Evolutionary conservation across 2,888 invertebrate genomes (phyloP), one percentile per base, ranked within the genome.

Genomic region (Sphaerophoria rueppellii): DNA sequence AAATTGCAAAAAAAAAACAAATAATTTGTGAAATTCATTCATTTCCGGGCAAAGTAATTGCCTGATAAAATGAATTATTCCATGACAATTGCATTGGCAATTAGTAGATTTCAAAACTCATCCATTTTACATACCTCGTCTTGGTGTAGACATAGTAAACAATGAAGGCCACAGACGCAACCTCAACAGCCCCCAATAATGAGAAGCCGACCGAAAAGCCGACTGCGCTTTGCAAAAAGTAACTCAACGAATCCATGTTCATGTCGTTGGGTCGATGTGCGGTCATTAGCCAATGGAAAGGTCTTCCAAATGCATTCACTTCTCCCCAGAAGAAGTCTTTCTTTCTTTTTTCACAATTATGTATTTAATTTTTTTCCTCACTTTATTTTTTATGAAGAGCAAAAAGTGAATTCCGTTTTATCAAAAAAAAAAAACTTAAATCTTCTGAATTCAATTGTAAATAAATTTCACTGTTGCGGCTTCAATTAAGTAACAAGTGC

Each of bases 81-180:
- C 40, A 58, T 7, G 58, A 9, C 58, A 37, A 58, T 43, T 43
- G 24, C 24, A 24, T 24, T 35, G 34, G 34, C 35, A 57, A 63
- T 58, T 6, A 58, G 35, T 34, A 76, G 40, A 43, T 43, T 35
- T 54, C 24, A 24, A 54, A 52, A 40, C 7, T 54, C 35, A 55
- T 82, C n/a, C 7, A 58, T 6, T 54, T 9, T 82, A 87, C 88
- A 88, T 88, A 91, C 91, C 91, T 90, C 81, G 91, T 91, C 87
- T 91, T 91, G 50, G 91, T 90, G 86, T 90, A 91, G 63, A 91
- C 89, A 86, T 90, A 91, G 87, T 91, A 91, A 32, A 91, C 88
- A 82, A 91, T 88, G 52, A 90, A 88, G 63, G 90, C 90, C 67
- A 91, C 89, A 43, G 91, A 91, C 80, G 90, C 89, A 70, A 89